Conservation (phyloP, 2,113 vertebrate genomes). For the Atrichornis clamosus region DNA sequence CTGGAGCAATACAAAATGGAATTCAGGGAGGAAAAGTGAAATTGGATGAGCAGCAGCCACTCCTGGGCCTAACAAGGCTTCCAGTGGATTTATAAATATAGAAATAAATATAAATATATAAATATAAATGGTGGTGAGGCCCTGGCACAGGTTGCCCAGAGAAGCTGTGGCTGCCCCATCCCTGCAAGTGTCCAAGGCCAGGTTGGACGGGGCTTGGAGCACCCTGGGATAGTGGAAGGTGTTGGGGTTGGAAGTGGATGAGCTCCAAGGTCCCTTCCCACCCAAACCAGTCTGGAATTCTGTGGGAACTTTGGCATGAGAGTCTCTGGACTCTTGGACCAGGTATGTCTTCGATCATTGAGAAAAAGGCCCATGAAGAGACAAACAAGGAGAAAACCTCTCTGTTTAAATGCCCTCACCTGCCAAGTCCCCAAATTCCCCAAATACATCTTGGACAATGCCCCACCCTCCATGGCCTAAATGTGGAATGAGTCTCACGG, state of each 20-base stretch:
- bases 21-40: not conserved
- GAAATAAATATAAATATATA: not conserved
- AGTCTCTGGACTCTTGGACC: not conserved
- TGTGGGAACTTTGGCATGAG: not conserved
- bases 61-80: not conserved
- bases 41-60: not conserved
- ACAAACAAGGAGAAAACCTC: not conserved
- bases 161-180: not conserved
- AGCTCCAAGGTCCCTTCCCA: not conserved
- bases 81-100: not conserved
- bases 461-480: rapidly evolving
- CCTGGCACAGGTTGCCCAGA: not conserved
- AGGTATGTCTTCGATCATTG: not conserved
- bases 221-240: not conserved
- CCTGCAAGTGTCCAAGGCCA: not conserved
- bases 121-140: not conserved
- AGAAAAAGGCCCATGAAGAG: not conserved
- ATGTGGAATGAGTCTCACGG: not conserved
- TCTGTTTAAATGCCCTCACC: not conserved
- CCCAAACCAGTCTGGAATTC: not conserved
- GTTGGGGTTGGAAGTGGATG: not conserved
- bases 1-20: not conserved
- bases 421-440: too few species aligned
- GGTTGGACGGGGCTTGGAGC: not conserved
- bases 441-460: not conserved